Percentiles rank a stretch among this genome's conserved stretches.
These are phyloP conservation scores for Tridacna gigas DNA, from an alignment of 2,888 invertebrate genomes.

Conservation along the genomic window DNA sequence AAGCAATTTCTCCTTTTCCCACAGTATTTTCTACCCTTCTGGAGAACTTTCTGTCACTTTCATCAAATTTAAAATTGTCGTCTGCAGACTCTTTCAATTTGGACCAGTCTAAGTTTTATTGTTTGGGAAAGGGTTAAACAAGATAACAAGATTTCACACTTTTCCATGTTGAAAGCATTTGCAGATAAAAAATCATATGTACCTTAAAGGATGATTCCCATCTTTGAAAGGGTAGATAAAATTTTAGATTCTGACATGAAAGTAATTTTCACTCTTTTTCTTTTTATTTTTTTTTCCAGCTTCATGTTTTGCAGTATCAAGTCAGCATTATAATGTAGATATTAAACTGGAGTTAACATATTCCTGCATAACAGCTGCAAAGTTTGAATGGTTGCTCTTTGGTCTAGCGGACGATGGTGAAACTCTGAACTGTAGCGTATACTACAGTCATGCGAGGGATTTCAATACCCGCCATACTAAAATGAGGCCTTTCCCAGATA, in stretches of 20 bases:
- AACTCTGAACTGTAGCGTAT: conserved; percentile 28
- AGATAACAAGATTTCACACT: no score
- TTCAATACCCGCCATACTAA: conserved; percentile 9
- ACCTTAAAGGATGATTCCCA: no score
- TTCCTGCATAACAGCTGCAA: conserved; percentile 31
- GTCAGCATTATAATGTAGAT: conserved; percentile 2
- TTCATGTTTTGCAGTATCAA: not conserved
- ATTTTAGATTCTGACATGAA: no score
- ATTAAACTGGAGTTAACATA: conserved; percentile 23
- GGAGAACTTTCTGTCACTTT: no score
- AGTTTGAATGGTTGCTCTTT: conserved; percentile 50
- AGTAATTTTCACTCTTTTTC: no score
- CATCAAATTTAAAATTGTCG: not conserved
- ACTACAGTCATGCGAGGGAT: conserved; percentile 21
- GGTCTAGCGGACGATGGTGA: conserved; percentile 14
- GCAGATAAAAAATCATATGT: no score
- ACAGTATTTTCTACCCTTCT: no score
- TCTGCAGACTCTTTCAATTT: not conserved
- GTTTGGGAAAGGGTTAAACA: not conserved
- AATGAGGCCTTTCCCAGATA: conserved; percentile 18
- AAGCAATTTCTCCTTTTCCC: no score
- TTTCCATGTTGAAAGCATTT: no score
- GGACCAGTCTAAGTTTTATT: no score
- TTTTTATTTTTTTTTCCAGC: not conserved
- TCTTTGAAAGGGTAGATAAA: no score